A percentile compares a stretch with the other conserved stretches of the same genome.
phyloP scores from a whole-genome alignment of 2,888 invertebrate species.

The Neelides folsomi region DNA sequence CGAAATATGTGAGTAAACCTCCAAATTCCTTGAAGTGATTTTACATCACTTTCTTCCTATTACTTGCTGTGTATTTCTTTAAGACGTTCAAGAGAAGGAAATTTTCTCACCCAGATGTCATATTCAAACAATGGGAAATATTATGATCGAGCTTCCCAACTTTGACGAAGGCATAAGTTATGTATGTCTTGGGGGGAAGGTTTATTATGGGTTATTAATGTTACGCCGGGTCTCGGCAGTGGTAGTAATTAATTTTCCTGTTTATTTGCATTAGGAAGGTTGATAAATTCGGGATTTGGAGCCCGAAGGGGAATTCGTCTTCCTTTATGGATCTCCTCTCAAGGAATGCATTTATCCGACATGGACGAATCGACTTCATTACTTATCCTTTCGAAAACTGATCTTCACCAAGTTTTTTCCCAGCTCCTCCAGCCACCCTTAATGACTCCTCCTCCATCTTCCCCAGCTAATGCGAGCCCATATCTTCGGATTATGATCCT shows the following conservation, averaged over 20 bases:
- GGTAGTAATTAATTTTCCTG: slow-evolving; percentile 9
- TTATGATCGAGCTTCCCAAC: too few relatives aligned
- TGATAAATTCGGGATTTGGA: slow-evolving; percentile 13
- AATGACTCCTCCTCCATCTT: slow-evolving; percentile 3
- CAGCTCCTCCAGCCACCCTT: background rate
- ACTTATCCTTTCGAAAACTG: slow-evolving; percentile 23
- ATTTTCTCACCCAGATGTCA: too few relatives aligned
- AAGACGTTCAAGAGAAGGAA: too few relatives aligned
- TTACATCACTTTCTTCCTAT: too few relatives aligned
- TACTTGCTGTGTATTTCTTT: too few relatives aligned
- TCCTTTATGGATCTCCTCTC: slow-evolving; percentile 5
- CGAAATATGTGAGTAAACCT: too few relatives aligned
- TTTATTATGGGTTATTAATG: too few relatives aligned
- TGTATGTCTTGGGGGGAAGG: too few relatives aligned
- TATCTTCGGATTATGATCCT: slow-evolving; percentile 3
- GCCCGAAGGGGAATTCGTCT: slow-evolving; percentile 7
- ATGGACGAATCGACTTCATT: slow-evolving; percentile 24
- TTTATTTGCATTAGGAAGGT: slow-evolving; percentile 10
- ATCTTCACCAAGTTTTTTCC: slow-evolving; percentile 27
- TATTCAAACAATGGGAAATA: too few relatives aligned
- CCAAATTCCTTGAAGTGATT: too few relatives aligned
- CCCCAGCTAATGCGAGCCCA: background rate
- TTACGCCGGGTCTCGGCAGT: background rate
- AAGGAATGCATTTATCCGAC: slow-evolving; percentile 15
- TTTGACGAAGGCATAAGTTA: too few relatives aligned